These are phyloP conservation scores for Tauraco erythrolophus DNA, from an alignment of 2,113 vertebrate species.

Conservation along the genomic window DNA sequence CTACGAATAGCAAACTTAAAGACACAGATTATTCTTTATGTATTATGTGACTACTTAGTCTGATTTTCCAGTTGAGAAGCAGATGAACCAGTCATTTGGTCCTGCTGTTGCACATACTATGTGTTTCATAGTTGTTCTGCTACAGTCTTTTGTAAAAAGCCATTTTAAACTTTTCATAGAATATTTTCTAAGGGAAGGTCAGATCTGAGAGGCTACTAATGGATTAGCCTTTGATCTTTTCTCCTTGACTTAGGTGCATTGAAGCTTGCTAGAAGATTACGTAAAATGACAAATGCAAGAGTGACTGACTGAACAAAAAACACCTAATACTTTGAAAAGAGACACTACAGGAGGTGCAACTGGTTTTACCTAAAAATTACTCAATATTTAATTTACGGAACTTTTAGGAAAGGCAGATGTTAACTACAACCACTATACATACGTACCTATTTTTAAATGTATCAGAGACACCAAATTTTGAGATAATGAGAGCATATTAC, in stretches of 20 bases:
- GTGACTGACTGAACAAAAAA: neutral
- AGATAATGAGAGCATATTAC: neutral
- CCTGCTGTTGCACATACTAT: neutral
- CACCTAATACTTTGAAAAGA: neutral
- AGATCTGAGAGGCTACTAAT: neutral
- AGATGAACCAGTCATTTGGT: neutral
- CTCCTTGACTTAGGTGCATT: neutral
- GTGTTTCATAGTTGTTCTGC: neutral
- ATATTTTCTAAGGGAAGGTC: conserved; percentile 22
- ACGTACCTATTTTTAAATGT: neutral
- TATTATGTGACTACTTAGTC: neutral
- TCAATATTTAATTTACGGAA: neutral
- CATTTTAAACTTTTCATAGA: neutral
- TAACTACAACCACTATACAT: neutral
- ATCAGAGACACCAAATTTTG: neutral
- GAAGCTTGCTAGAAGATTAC: neutral
- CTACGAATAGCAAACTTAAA: neutral
- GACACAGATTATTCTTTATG: neutral
- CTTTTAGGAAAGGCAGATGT: neutral
- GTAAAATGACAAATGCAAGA: neutral
- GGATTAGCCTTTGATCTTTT: conserved; percentile 38
- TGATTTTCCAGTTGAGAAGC: neutral
- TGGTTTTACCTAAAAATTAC: neutral
- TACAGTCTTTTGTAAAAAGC: neutral
- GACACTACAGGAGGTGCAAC: neutral